Base-by-base conservation (phyloP, 1,140 invertebrate genomes). In the Lordiphosa stackelbergi region DNA sequence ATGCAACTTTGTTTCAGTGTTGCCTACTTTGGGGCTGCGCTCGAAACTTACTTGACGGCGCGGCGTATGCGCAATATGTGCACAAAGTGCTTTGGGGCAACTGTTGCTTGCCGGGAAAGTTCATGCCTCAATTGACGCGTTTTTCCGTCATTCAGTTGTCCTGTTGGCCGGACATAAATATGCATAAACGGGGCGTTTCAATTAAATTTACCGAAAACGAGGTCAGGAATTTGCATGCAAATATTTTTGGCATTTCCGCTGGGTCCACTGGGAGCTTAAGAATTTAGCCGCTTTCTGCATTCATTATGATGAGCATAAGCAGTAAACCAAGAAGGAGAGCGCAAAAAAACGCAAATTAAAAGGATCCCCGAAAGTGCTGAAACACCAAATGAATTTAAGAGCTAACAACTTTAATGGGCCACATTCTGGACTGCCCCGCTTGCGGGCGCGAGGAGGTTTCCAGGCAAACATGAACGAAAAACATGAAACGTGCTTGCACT, bases 281-380 rank as follows among this genome's bases (percentile, higher is more conserved):
- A 83, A 81, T 81, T 75, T 77, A 77, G 72, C 83, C 77, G 60
- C 74, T 70, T 77, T 77, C 69, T 83, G 75, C 72, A 81, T 81
- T 81, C 69, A 71, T 79, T 73, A 79, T 19, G 19, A 19, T 75
- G 77, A 54, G 75, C 63, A 57, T 54, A 61, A 58, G 62, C 43
- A 53, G 10, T 53, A 65, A 70, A 63, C 63, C 49, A 66, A 55
- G 70, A 42, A n/a, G 10, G 22, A 5, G 9, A 12, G 31, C 12
- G 11, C n/a, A 0, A 24, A 52, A 31, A 22, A 40, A 53, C 56
- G 70, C 75, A 81, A 79, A 81, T 79, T 71, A 71, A 74, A 71
- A 54, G 45, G 43, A 51, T 49, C 22, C 28, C 48, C 51, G 28
- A 55, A 75, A 75, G 75, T 83, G 75, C 75, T 83, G 61, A 75